A percentile compares a stretch with the other conserved stretches of the same genome.
These are phyloP conservation scores for Psix sp. DNA, from an alignment of 1,140 invertebrate species.

Conservation along the genomic window DNA sequence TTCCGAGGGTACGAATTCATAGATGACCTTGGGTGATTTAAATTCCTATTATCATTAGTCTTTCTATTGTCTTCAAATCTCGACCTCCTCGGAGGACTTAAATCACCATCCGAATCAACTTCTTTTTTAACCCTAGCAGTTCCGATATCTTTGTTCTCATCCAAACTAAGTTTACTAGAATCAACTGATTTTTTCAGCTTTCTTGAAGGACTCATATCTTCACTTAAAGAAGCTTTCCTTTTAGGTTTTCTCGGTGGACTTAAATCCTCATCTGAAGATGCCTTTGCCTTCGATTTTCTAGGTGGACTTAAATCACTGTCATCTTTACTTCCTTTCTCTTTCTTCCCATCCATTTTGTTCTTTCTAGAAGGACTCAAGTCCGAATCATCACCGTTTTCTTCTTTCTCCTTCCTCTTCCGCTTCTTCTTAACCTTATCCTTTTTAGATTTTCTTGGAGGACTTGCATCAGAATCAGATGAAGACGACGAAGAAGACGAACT, in stretches of 20 bases:
- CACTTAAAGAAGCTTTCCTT: too few species aligned
- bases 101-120: constrained; percentile 17
- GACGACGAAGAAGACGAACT: constrained; percentile 1
- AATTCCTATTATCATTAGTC: not conserved
- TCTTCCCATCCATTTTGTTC: constrained; percentile 29
- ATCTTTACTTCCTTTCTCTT: constrained; percentile 31
- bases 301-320: constrained; percentile 8
- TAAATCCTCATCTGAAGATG: constrained; percentile 24
- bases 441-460: constrained; percentile 57
- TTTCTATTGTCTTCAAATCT: constrained; percentile 16
- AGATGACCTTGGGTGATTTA: constrained; percentile 2
- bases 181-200: too few species aligned
- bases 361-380: constrained; percentile 62
- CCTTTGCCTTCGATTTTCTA: too few species aligned
- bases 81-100: constrained; percentile 1
- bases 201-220: too few species aligned
- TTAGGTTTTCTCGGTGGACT: constrained; percentile 47
- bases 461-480: constrained; percentile 32
- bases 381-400: constrained; percentile 30
- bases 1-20: constrained; percentile 25
- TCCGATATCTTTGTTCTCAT: too few species aligned
- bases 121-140: too few species aligned
- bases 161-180: too few species aligned
- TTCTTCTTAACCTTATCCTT: constrained; percentile 43
- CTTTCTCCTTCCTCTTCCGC: constrained; percentile 1